Base-by-base conservation (phyloP, 2,113 vertebrate species). In the western clawed frog (Xenopus tropicalis) region DNA sequence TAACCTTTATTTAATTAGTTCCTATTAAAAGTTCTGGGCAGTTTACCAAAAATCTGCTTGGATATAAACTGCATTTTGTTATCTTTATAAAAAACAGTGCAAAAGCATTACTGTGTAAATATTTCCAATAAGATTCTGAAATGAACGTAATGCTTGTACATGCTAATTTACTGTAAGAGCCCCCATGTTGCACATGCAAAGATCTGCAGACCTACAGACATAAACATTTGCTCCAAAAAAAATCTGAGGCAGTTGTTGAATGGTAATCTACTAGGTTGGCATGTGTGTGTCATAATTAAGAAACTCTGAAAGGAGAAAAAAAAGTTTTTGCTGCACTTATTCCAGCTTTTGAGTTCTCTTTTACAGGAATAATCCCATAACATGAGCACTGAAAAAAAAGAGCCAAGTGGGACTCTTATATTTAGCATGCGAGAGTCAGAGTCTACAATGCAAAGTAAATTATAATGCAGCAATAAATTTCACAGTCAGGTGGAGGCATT, bases 181-280 rank as follows among this genome's bases (percentile, higher is more conserved):
- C 73, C 82, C 80, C 66, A 74, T 70, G 83, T 63, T 70, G 73
- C 74, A 77, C 80, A 69, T 78, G 83, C 86, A 78, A 66, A 87
- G 78, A 79, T 80, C 85, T 76, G 82, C 74, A 58, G 85, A 81
- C 81, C 81, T 79, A 74, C 46, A 80, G 10, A 83, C 84, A 82
- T 66, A 66, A 67, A 79, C 79, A 74, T 20, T 43, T 79, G 21
- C 22, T 84, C 78, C 70, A 72, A 69, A 51, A 11, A 42, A 80
- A 82, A 87, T 77, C 84, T 88, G 89, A 90, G 86, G 87, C 87
- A 89, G 88, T 74, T 87, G 84, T 90, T 87, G 85, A 86, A 84
- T 65, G 74, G 77, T 77, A 37, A 66, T 85, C 83, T 85, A 20
- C 14, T 54, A 82, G 80, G 63, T 72, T 24, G 0, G 69, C 77